A percentile compares a stretch with the other conserved stretches of the same genome.
These are phyloP conservation scores for Calidris pygmaea DNA, from an alignment of 2,113 vertebrate species.

Conservation along the genomic window DNA sequence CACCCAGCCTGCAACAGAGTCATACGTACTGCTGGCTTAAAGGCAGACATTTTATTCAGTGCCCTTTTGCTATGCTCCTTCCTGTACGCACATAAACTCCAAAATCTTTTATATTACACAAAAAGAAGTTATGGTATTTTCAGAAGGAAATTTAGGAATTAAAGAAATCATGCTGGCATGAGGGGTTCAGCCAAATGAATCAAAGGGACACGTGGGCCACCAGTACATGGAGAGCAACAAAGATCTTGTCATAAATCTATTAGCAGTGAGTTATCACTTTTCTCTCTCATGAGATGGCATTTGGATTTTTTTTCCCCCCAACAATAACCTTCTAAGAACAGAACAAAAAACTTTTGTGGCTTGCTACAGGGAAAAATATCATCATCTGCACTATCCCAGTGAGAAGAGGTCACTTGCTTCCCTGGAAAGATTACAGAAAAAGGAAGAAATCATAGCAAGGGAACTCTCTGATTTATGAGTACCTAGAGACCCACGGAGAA, in stretches of 20 bases:
- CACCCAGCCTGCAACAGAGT: background rate
- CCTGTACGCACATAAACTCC: background rate
- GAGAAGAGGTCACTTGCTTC: constrained; percentile 1
- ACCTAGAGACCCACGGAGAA: background rate
- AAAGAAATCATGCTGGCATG: background rate
- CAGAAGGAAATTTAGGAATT: background rate
- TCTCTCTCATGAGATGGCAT: background rate
- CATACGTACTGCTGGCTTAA: background rate
- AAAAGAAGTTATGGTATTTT: background rate
- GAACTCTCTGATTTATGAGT: background rate
- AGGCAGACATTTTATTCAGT: background rate
- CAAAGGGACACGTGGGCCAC: background rate
- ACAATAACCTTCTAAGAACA: background rate
- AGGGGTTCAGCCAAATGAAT: background rate
- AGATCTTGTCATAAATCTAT: background rate
- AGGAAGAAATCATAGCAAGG: background rate
- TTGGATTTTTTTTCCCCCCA: background rate
- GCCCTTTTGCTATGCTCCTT: background rate
- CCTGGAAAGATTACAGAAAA: constrained; percentile 7
- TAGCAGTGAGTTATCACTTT: background rate
- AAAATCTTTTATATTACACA: background rate
- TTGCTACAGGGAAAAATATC: background rate
- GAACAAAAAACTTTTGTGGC: background rate
- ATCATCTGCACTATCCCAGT: background rate
- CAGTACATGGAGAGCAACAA: background rate